These are phyloP conservation scores for Coregonus clupeaformis DNA, from an alignment of 2,113 vertebrate genomes.

Conservation along the genomic window DNA sequence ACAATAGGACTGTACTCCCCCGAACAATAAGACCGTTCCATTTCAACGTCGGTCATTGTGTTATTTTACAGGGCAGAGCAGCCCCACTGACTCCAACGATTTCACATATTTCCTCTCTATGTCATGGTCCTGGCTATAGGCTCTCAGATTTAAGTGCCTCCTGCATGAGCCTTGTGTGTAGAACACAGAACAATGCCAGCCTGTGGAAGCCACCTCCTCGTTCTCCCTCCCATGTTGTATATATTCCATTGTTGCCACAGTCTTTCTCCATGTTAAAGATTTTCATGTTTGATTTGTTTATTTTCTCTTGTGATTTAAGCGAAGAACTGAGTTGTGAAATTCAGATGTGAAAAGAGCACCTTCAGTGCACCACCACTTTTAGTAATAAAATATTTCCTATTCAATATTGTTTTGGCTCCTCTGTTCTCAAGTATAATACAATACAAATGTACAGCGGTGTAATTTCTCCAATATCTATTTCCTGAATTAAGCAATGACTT, in stretches of 20 bases:
- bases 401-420: conserved; percentile 31
- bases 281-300: conserved; percentile 43
- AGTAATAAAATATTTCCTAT: conserved; percentile 77
- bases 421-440: background rate
- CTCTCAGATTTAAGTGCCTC: conserved; percentile 73
- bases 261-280: conserved; percentile 47
- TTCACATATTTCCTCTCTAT: conserved; percentile 23
- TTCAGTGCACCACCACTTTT: conserved; percentile 70
- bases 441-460: too few species aligned
- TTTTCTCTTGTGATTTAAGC: conserved; percentile 71
- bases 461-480: too few species aligned
- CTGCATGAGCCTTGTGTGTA: conserved; percentile 55
- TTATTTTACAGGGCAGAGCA: conserved; percentile 18
- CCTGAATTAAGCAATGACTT: too few species aligned
- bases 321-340: too few species aligned
- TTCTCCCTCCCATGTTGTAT: conserved; percentile 54
- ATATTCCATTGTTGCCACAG: conserved; percentile 61
- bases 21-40: conserved; percentile 2
- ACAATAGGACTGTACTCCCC: conserved; percentile 29
- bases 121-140: conserved; percentile 54
- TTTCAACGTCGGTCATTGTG: conserved; percentile 18
- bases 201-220: conserved; percentile 36
- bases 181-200: conserved; percentile 41
- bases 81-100: background rate
- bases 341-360: conserved; percentile 68